Base-by-base conservation (phyloP, 2,113 vertebrate species). In the Scalopus aquaticus region DNA sequence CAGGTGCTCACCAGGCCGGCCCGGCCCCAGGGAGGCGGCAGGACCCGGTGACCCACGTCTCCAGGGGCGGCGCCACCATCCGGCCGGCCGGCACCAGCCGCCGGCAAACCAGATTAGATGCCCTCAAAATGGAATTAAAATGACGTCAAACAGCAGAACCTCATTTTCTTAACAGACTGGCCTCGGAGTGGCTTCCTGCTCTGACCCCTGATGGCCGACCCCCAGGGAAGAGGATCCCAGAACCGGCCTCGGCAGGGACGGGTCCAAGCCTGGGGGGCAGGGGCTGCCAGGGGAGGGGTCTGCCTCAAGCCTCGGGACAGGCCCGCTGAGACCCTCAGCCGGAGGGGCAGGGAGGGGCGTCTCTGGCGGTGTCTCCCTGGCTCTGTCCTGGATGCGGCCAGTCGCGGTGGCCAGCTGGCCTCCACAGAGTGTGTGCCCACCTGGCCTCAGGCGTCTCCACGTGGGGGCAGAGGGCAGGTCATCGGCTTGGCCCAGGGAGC, bases 111-210 rank as follows among this genome's bases (percentile, higher is more conserved):
- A 97, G 97, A 98, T 98, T 98, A 98, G 97, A 97, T 37, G 93
- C 91, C 96, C 84, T 97, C 95, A 97, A 98, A 98, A 98, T 97
- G 90, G 98, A 98, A 98, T 99, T 98, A 98, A 97, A 98, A 97
- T 97, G 97, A 98, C 96, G 94, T 97, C 98, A 97, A 97, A 96
- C 93, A 92, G 97, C 97, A 98, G 97, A 97, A 97, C 96, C 96
- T 91, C 96, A 39, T 96, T 98, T 98, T 97, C 97, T 95, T 95
- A 96, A 96, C 89, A 5, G 15, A 30, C 67, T 13, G 86, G 98
- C 51, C 64, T 22, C 1, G 5, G 4, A 32, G 88, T 35, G 1
- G 7, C 70, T 39, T 69, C 69, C 97, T 96, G 97, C 96, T 94
- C 98, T 98, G 98, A 98, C 97, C 90, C 95, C 70, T 84, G 28